Conservation (phyloP, 1,140 invertebrate species). For the Steinernema feltiae region DNA sequence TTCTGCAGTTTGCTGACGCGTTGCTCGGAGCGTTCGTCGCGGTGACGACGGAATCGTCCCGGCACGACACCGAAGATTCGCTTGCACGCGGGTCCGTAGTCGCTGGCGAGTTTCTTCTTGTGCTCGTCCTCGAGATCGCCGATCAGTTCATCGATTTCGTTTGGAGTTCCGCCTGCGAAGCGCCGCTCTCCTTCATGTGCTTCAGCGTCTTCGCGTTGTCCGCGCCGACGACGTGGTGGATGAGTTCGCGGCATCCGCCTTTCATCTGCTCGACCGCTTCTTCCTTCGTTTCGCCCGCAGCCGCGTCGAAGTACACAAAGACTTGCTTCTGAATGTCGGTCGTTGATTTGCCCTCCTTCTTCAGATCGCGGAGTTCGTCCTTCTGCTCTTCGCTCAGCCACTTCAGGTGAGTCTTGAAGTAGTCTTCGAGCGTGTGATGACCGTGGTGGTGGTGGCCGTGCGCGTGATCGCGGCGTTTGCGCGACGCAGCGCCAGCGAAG, state of each 20-base stretch:
- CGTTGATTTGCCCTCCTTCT: neutral
- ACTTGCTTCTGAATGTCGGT: neutral
- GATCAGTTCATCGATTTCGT: neutral
- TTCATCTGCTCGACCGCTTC: neutral
- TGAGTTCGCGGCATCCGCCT: neutral
- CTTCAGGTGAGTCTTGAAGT: neutral
- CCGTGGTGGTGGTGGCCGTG: neutral
- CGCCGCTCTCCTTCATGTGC: neutral
- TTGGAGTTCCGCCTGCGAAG: neutral
- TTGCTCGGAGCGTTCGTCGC: neutral
- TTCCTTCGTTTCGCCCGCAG: neutral
- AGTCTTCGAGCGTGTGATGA: neutral
- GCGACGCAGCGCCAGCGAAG: slow-evolving; percentile 3
- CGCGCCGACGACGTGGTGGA: neutral
- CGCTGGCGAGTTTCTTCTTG: neutral
- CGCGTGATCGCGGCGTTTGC: neutral
- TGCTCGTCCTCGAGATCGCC: neutral
- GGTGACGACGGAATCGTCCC: neutral
- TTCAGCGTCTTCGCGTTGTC: neutral
- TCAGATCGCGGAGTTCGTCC: neutral
- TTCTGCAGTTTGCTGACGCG: neutral
- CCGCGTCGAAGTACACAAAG: neutral
- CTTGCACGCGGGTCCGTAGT: neutral
- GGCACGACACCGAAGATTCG: neutral
- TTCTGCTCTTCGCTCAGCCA: slow-evolving; percentile 12